Percentiles rank a stretch among this genome's conserved stretches.
phyloP scores from a whole-genome alignment of 2,797 vertebrate genomes.

The Ctenopoma kingsleyae region DNA sequence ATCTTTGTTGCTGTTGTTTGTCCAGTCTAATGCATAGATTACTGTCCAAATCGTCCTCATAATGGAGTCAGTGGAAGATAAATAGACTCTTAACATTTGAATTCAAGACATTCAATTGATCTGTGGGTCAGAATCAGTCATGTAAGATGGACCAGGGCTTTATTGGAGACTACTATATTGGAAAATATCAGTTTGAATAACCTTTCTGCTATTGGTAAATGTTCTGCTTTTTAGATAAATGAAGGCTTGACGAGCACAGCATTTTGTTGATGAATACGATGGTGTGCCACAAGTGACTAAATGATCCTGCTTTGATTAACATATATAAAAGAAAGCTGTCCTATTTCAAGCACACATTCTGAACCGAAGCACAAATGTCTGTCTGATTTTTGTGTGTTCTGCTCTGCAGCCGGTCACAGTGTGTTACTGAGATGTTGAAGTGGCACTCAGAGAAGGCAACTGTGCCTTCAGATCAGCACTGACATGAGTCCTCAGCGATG shows the following conservation, averaged over 20 bases:
- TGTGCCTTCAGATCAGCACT: conserved; percentile 31
- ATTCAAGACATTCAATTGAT: conserved; percentile 19
- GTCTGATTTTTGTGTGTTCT: conserved; percentile 9
- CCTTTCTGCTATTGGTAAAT: background rate
- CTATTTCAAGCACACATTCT: background rate
- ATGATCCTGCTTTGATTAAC: conserved; percentile 6
- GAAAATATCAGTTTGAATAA: background rate
- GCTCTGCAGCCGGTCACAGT: conserved; percentile 14
- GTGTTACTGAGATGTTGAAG: conserved; percentile 50
- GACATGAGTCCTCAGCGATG: conserved; percentile 33
- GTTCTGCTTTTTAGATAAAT: background rate
- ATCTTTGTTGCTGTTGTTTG: conserved; percentile 47
- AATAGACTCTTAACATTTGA: conserved; percentile 32
- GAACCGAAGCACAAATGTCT: background rate
- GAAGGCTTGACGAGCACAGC: background rate
- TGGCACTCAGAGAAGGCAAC: conserved; percentile 53
- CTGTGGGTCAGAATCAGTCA: conserved; percentile 4
- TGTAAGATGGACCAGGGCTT: conserved; percentile 9
- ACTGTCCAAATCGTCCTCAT: conserved; percentile 12
- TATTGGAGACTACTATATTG: background rate
- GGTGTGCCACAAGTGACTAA: background rate
- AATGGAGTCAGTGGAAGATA: conserved; percentile 33
- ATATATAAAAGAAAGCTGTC: conserved; percentile 8
- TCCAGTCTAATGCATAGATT: conserved; percentile 38
- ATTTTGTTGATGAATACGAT: conserved; percentile 1